Conservation (phyloP, 2,797 vertebrate genomes). For the Rhynchotus rufescens region DNA sequence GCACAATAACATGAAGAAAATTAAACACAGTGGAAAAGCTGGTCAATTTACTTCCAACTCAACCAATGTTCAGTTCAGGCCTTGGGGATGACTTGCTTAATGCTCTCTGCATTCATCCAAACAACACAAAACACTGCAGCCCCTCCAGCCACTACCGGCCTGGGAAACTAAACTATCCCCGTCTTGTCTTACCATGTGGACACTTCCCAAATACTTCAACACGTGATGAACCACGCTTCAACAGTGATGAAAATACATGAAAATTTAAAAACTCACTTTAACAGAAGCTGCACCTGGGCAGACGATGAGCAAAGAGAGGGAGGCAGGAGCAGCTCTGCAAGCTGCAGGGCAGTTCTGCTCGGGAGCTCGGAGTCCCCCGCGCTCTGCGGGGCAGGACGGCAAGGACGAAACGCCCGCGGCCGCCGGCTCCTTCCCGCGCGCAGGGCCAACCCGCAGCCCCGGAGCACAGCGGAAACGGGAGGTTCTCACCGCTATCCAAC, state of each 20-base stretch:
- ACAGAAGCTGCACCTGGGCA: not conserved
- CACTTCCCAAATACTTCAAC: too few relatives aligned
- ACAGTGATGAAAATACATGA: not conserved
- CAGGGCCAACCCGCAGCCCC: not conserved
- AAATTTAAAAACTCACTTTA: not conserved
- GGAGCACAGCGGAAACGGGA: not conserved
- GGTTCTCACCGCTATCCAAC: not conserved
- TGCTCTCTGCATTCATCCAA: too few relatives aligned
- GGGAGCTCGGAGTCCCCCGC: not conserved
- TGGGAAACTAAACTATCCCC: fast-evolving
- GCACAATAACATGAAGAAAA: too few relatives aligned
- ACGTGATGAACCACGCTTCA: not conserved
- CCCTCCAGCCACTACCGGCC: not conserved
- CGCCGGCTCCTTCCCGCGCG: too few relatives aligned
- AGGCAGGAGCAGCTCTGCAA: too few relatives aligned
- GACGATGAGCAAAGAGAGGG: too few relatives aligned
- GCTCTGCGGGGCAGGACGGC: not conserved
- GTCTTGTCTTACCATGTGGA: not conserved
- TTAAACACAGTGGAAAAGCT: too few relatives aligned
- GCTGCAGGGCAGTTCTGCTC: not conserved
- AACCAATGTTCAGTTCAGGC: too few relatives aligned
- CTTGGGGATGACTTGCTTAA: not conserved
- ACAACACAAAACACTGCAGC: too few relatives aligned
- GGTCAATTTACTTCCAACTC: too few relatives aligned
- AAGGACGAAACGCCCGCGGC: too few relatives aligned